Evolutionary conservation across 64 coral and sea anemone genomes (phyloP), one percentile per base, ranked within the genome.

Genomic region (Porites lutea): DNA sequence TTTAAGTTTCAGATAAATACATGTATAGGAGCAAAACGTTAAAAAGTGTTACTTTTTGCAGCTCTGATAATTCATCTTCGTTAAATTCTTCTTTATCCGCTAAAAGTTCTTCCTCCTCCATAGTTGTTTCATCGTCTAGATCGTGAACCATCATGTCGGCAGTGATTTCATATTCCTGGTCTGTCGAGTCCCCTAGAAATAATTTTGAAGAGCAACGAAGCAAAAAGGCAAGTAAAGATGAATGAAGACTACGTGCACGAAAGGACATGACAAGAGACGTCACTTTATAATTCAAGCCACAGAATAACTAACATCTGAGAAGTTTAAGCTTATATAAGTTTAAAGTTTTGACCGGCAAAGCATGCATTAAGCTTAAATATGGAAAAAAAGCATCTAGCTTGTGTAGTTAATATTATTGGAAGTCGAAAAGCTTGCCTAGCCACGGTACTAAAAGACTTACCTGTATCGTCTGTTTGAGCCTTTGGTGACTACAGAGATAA

Each of bases 101-200:
- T 48, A 96, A 78, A 52, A 83, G 83, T 77, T 98, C 94, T 94
- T 99, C 97, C 66, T 99, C 97, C n/a, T 99, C 97, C 89, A 99
- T 86, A 13, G 97, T 99, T 19, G 97, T 93, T 89, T 99, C 97
- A 85, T 99, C 97, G 65, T 99, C 97, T 44, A 99, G 88, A 73
- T 96, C 97, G 54, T 99, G 94, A 12, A 91, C 92, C 94, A 96
- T 93, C 91, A 95, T 94, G 48, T 98, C 96, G 6, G 96, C 92
- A 9, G 92, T 93, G 8, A 96, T 88, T 23, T 96, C 97, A 86
- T 96, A 99, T 55, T 99, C 97, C 66, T 96, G 94, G 69, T 99
- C 94, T 75, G 94, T 96, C 13, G 92, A 93, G 49, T 91, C 93
- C 13, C 90, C 91, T 84, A 52, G 7, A 11, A 52, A 19, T 12